phyloP scores from a whole-genome alignment of 2,888 invertebrate species.

The Drosophila borborema region DNA sequence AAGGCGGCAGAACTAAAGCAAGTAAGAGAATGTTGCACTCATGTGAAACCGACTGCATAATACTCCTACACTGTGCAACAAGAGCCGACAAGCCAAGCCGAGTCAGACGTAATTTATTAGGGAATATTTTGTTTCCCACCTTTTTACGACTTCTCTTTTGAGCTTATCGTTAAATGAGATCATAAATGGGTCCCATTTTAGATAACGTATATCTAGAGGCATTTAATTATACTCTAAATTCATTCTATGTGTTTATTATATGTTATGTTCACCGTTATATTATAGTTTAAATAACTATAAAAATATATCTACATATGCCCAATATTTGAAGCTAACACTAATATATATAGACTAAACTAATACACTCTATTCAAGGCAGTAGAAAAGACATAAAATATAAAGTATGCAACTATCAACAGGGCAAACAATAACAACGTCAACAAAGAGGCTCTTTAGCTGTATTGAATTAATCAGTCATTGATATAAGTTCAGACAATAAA shows the following conservation, averaged over 20 bases:
- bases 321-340: too few species aligned
- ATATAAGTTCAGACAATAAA: constrained; percentile 8
- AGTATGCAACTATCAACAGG: constrained; percentile 8
- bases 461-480: constrained; percentile 22
- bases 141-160: neutral
- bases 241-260: neutral
- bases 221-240: neutral
- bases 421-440: constrained; percentile 16
- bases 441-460: constrained; percentile 4
- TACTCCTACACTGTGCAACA: neutral
- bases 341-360: neutral
- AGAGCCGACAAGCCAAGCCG: neutral
- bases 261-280: neutral
- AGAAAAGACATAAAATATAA: constrained; percentile 5
- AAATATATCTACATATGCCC: neutral
- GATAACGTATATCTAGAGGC: neutral
- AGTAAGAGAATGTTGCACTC: constrained; percentile 5
- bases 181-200: neutral
- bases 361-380: neutral
- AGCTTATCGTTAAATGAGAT: neutral
- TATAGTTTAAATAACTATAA: neutral
- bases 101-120: neutral
- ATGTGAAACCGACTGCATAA: constrained; percentile 1
- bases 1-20: constrained; percentile 28
- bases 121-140: neutral